A percentile compares a stretch with the other conserved stretches of the same genome.
Conservation (phyloP, 1,140 invertebrate species). For the Eufriesea mexicana region DNA sequence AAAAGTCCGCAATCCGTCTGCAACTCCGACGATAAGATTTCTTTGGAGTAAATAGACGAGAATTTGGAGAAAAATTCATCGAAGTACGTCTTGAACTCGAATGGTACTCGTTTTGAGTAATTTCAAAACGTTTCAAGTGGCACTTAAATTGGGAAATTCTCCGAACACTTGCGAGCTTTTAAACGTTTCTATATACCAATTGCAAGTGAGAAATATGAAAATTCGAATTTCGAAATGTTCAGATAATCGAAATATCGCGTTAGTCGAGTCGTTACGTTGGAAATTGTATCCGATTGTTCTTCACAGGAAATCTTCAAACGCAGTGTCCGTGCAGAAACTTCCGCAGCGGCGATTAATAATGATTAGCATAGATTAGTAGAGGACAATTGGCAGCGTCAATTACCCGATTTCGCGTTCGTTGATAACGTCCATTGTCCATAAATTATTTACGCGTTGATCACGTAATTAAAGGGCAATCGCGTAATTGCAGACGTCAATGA, state of each 20-base stretch:
- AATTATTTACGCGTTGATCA: background rate
- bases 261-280: too few relatives aligned
- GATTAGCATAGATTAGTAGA: constrained; percentile 22
- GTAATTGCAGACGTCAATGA: background rate
- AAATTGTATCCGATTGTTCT: background rate
- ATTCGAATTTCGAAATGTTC: background rate
- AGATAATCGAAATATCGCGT: background rate
- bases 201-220: too few relatives aligned
- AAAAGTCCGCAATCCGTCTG: too few relatives aligned
- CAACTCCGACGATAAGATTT: too few relatives aligned
- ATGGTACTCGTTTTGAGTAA: too few relatives aligned
- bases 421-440: constrained; percentile 25
- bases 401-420: constrained; percentile 27
- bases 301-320: background rate
- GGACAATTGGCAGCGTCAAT: constrained; percentile 20
- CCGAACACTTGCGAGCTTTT: too few relatives aligned
- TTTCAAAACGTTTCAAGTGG: too few relatives aligned
- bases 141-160: too few relatives aligned
- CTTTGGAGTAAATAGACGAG: too few relatives aligned
- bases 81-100: too few relatives aligned
- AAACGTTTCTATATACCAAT: too few relatives aligned
- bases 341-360: background rate
- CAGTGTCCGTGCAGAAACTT: background rate
- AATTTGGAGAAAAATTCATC: too few relatives aligned
- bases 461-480: constrained; percentile 30